Evolutionary conservation across 2,113 vertebrate genomes (phyloP).

Genomic region (Rhabdomys dilectus): DNA sequence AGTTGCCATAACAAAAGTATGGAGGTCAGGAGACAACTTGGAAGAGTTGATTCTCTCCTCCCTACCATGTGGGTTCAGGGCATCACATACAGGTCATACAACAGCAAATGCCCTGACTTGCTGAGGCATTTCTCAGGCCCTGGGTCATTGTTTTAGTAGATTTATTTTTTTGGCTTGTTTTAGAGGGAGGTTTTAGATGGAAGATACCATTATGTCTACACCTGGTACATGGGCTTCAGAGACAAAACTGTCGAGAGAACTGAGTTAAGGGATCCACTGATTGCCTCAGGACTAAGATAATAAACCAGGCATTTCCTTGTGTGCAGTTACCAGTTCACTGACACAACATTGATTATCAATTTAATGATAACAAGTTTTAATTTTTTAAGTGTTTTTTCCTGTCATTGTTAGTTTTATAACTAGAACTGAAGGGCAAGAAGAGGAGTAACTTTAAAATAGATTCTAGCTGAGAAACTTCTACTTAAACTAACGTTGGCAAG

Average conservation of each 20-base stretch:
- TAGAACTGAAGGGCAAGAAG: neutral
- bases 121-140: neutral
- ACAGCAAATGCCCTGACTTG: neutral
- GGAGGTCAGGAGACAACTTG: neutral
- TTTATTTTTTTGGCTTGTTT: slow-evolving; percentile 23
- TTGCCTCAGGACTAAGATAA: neutral
- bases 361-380: neutral
- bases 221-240: neutral
- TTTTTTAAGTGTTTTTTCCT: slow-evolving; percentile 29
- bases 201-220: neutral
- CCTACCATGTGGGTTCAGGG: neutral
- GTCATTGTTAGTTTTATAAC: neutral
- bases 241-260: neutral
- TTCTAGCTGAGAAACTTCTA: neutral
- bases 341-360: neutral
- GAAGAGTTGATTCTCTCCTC: neutral
- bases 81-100: neutral
- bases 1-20: neutral
- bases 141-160: neutral
- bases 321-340: neutral
- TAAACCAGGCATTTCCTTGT: neutral
- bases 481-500: neutral
- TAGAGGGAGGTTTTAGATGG: neutral
- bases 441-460: neutral
- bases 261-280: neutral